phyloP scores from a whole-genome alignment of 35 echinoderm and acorn worm genomes.

The Apostichopus californicus region DNA sequence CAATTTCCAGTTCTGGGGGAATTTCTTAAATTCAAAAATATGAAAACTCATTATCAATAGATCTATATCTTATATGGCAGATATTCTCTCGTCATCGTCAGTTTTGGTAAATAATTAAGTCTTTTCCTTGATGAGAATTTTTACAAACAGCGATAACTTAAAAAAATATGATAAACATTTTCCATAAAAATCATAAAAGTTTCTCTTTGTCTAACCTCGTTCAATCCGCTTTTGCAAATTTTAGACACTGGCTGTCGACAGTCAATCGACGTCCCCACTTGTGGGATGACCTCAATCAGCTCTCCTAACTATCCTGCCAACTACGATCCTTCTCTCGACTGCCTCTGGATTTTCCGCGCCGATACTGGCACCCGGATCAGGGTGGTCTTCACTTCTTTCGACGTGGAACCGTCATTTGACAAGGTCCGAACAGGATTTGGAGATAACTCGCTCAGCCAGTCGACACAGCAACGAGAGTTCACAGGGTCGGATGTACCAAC shows the following conservation, averaged over 20 bases:
- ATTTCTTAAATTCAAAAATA: too few species aligned
- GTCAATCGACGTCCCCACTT: slow-evolving; percentile 35
- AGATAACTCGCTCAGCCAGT: background rate
- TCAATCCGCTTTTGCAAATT: background rate
- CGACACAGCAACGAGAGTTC: slow-evolving; percentile 18
- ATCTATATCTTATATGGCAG: background rate
- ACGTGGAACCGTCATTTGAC: slow-evolving; percentile 49
- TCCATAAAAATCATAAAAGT: too few species aligned
- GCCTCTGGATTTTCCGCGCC: slow-evolving; percentile 25
- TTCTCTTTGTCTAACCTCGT: background rate
- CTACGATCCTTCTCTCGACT: slow-evolving; percentile 30
- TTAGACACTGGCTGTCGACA: slow-evolving; percentile 42
- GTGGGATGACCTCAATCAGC: background rate
- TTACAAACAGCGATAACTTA: background rate
- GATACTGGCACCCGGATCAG: slow-evolving; percentile 18
- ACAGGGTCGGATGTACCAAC: slow-evolving; percentile 14
- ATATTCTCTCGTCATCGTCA: background rate
- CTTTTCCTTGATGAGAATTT: background rate
- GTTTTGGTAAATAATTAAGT: too few species aligned
- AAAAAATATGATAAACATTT: background rate
- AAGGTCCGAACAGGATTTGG: slow-evolving; percentile 35
- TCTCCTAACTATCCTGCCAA: slow-evolving; percentile 48
- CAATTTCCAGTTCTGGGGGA: too few species aligned
- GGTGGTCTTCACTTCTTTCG: slow-evolving; percentile 47
- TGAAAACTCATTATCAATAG: too few species aligned